Evolutionary conservation across 2,113 vertebrate genomes (phyloP), one percentile per base, ranked within the genome.

Genomic region (Dicrurus megarhynchus): DNA sequence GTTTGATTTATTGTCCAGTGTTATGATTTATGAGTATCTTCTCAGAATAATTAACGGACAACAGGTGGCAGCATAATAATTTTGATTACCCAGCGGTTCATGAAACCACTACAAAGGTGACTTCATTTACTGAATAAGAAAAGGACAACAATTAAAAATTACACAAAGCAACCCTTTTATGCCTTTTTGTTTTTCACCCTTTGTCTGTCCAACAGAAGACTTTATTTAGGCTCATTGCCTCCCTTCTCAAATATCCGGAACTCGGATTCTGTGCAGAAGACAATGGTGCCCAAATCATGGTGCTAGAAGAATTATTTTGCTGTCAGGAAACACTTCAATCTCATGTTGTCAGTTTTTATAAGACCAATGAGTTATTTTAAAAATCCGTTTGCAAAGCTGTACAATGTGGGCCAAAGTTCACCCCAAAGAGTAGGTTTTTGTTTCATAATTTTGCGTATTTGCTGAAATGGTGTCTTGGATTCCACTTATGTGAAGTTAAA

Each of bases 21-120:
- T 99, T 99, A 99, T 99, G 99, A 99, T 99, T 99, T 99, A 99
- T 99, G 99, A 99, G 98, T 99, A 99, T 99, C 99, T 99, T 97
- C 98, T 99, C 98, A 98, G 98, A 98, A 98, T 99, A 99, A 99
- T 99, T 99, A 99, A 99, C 98, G 98, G 98, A 98, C 99, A 99
- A 99, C 99, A 99, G 99, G 99, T 99, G 99, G 99, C 98, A 97
- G 98, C 98, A 98, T 98, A 98, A 98, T 98, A 98, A 98, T 98
- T 98, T 98, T 98, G 98, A 98, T 98, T 98, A 98, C 97, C 97
- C 98, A 98, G 98, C 97, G 97, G 97, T 98, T 98, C 98, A 98
- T 98, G 98, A 98, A 98, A 97, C 98, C 97, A 98, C 97, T 96
- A 99, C 98, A 98, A 98, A 97, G 98, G 98, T 98, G 98, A 99